Evolutionary conservation across 2,888 invertebrate species (phyloP), one percentile per base, ranked within the genome.

Genomic region (Lydus trimaculatus): DNA sequence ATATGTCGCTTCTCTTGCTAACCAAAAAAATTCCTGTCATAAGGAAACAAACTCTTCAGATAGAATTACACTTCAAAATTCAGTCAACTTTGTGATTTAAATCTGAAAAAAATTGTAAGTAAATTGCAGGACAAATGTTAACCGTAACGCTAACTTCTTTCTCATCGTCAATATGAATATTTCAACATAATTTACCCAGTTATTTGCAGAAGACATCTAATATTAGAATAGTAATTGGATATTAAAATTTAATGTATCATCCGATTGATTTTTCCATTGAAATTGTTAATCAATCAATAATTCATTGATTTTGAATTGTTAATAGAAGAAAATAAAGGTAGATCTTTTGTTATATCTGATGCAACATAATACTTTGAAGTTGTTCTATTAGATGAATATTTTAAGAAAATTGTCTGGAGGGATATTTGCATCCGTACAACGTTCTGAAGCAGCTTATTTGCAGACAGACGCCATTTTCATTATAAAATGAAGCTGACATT

Each of bases 381-480:
- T 56, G 25, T 56, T 20, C 0, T 25, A 56, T 7, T 43, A 43
- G 4, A 43, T 56, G 56, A 20, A 25, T 56, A 56, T 56, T 56
- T 15, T 25, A 56, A 13, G 56, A 25, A 56, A 25, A 15, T 56
- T 56, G 56, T 56, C 56, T 56, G 5, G 56, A 15, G 56, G 20
- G 3, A 25, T 56, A 56, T 56, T 56, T 25, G 56, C 25, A 48
- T 8, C 48, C 20, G 20, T 48, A 9, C 8, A 48, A 20, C 20
- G 25, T 13, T 6, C 25, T 25, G 25, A 20, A 13, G 25, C 6
- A 56, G 56, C 13, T 56, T 56, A 56, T 56, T 56, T 56, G 56
- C 25, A 56, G 56, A 56, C 56, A 6, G 56, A 56, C 56, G 56
- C 56, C 56, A 56, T 56, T 56, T 56, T 56, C 56, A 13, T 56